phyloP scores from a whole-genome alignment of 2,113 vertebrate genomes.

The Pseudorasbora parva region DNA sequence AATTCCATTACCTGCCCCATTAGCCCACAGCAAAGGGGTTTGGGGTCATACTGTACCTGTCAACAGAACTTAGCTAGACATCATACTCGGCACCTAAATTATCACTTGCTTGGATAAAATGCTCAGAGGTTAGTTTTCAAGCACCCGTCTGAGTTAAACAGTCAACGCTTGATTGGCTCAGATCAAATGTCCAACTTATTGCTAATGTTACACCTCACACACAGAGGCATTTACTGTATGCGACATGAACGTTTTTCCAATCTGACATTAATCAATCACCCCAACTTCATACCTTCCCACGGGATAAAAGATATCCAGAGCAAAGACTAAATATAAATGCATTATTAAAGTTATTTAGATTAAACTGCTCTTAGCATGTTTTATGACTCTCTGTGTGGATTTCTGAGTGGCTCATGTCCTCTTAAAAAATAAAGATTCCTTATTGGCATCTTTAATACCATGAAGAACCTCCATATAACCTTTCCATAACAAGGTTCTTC shows the following conservation, averaged over 20 bases:
- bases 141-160: background rate
- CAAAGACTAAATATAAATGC: background rate
- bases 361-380: background rate
- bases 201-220: background rate
- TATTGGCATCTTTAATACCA: background rate
- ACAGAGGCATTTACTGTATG: background rate
- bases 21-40: conserved; percentile 51
- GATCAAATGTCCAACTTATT: background rate
- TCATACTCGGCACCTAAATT: conserved; percentile 41
- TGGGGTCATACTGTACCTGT: conserved; percentile 38
- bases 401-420: background rate
- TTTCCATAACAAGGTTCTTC: background rate
- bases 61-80: conserved; percentile 46
- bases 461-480: background rate
- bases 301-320: background rate
- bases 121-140: background rate
- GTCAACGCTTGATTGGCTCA: background rate
- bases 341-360: background rate
- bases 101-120: conserved; percentile 26
- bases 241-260: background rate
- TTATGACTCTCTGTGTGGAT: background rate
- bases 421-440: background rate
- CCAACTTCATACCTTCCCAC: background rate
- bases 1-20: conserved; percentile 68
- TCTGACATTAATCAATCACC: background rate